Conservation (phyloP, 1,140 invertebrate species). For the Stratiolaelaps scimitus region DNA sequence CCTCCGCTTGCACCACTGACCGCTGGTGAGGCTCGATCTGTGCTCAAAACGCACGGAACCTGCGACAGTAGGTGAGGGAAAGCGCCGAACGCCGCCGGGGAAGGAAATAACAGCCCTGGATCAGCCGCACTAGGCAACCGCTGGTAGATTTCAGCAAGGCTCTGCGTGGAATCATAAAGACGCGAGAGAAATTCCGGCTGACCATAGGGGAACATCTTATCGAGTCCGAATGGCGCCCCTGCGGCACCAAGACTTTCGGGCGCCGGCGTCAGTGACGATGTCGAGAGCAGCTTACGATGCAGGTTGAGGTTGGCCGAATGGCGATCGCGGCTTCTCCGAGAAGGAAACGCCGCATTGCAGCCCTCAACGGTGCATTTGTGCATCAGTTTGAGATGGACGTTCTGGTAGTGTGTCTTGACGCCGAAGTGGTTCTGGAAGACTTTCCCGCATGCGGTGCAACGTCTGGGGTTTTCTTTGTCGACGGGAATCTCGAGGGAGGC, state of each 20-base stretch:
- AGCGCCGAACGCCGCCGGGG: neutral
- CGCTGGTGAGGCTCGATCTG: constrained; percentile 16
- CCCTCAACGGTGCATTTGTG: constrained; percentile 89
- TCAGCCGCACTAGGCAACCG: constrained; percentile 11
- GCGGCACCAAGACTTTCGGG: constrained; percentile 38
- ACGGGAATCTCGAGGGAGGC: constrained; percentile 53
- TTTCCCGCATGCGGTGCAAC: constrained; percentile 81
- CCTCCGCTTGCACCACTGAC: constrained; percentile 4
- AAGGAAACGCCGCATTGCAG: constrained; percentile 91
- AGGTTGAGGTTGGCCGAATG: constrained; percentile 84
- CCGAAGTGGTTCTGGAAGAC: constrained; percentile 86
- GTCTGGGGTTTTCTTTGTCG: constrained; percentile 64
- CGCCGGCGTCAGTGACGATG: constrained; percentile 44
- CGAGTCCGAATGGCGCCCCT: constrained; percentile 36
- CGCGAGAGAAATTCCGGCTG: constrained; percentile 61
- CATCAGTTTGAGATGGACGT: constrained; percentile 87
- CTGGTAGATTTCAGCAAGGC: constrained; percentile 39
- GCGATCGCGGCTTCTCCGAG: constrained; percentile 75
- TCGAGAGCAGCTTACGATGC: constrained; percentile 71
- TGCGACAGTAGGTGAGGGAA: constrained; percentile 25
- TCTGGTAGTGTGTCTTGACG: constrained; percentile 90
- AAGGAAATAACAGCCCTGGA: neutral
- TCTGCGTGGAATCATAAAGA: constrained; percentile 54
- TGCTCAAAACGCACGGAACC: constrained; percentile 12
- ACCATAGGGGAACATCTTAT: constrained; percentile 43